These are phyloP conservation scores for Phrixothrix hirtus DNA, from an alignment of 2,888 invertebrate species.

Conservation along the genomic window DNA sequence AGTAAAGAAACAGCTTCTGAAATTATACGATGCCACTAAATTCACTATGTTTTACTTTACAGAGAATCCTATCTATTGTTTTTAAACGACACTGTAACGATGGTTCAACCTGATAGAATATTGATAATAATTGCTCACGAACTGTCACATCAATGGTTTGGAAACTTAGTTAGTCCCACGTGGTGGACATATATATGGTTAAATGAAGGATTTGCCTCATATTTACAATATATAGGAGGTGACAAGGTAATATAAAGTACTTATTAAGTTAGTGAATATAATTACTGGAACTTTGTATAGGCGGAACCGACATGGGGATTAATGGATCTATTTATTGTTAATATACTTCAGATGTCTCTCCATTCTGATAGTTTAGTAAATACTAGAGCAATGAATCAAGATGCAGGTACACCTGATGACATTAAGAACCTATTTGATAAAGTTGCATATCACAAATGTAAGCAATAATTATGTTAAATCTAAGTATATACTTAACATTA, in stretches of 20 bases:
- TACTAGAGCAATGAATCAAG: constrained; percentile 59
- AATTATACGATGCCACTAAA: constrained; percentile 6
- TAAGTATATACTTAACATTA: neutral
- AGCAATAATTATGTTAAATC: neutral
- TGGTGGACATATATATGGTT: constrained; percentile 56
- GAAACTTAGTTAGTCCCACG: constrained; percentile 51
- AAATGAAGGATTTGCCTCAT: constrained; percentile 61
- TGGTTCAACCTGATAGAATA: constrained; percentile 31
- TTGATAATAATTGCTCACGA: constrained; percentile 58
- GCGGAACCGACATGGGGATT: constrained; percentile 17
- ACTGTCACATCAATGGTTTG: constrained; percentile 62
- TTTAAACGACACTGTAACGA: constrained; percentile 4
- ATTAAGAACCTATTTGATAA: constrained; percentile 66
- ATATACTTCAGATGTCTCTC: constrained; percentile 7
- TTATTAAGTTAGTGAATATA: neutral
- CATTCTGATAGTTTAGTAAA: constrained; percentile 17
- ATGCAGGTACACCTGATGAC: constrained; percentile 61
- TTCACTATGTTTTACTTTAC: constrained; percentile 1
- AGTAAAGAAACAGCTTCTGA: too few relatives aligned
- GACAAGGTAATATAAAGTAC: constrained; percentile 4
- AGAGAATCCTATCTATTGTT: constrained; percentile 22
- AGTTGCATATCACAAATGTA: constrained; percentile 66
- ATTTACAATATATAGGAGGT: constrained; percentile 54
- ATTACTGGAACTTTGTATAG: constrained; percentile 5
- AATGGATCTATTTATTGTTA: constrained; percentile 13